phyloP scores from a whole-genome alignment of 2,888 invertebrate species.

The Agrochola macilenta region DNA sequence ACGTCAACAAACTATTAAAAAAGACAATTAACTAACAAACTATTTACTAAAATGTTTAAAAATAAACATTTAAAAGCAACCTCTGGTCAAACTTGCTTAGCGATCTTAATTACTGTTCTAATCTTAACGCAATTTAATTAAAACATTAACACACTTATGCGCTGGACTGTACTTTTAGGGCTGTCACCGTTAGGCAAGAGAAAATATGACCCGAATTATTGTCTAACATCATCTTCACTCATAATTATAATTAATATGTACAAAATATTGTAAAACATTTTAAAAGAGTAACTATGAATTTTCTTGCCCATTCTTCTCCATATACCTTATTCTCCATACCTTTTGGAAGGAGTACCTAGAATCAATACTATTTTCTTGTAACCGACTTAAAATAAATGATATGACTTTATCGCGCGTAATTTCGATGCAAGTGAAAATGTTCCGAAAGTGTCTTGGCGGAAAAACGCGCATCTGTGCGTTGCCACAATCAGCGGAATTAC shows the following conservation, averaged over 20 bases:
- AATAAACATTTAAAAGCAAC: slow-evolving; percentile 35
- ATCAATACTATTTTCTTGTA: no score
- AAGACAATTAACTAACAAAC: slow-evolving; percentile 24
- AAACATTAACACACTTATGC: slow-evolving; percentile 81
- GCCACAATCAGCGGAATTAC: not conserved
- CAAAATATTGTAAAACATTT: no score
- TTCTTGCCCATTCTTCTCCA: no score
- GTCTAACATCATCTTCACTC: no score
- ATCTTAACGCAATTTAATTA: slow-evolving; percentile 73
- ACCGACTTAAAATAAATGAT: no score
- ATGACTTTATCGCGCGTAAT: no score
- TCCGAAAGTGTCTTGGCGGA: no score
- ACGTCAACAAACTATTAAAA: slow-evolving; percentile 57
- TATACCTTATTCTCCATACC: no score
- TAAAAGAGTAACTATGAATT: no score
- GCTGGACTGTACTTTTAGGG: slow-evolving; percentile 74
- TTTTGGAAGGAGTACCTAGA: no score
- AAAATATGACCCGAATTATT: not conserved
- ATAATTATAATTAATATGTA: no score
- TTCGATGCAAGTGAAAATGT: no score
- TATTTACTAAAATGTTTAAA: slow-evolving; percentile 42
- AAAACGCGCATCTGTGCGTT: not conserved
- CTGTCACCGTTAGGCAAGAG: slow-evolving; percentile 46
- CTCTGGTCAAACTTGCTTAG: slow-evolving; percentile 42
- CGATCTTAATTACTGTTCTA: slow-evolving; percentile 69